Percentiles rank a stretch among this genome's conserved stretches.
These are phyloP conservation scores for Epinephelus awoara DNA, from an alignment of 2,797 vertebrate genomes.

Conservation along the genomic window DNA sequence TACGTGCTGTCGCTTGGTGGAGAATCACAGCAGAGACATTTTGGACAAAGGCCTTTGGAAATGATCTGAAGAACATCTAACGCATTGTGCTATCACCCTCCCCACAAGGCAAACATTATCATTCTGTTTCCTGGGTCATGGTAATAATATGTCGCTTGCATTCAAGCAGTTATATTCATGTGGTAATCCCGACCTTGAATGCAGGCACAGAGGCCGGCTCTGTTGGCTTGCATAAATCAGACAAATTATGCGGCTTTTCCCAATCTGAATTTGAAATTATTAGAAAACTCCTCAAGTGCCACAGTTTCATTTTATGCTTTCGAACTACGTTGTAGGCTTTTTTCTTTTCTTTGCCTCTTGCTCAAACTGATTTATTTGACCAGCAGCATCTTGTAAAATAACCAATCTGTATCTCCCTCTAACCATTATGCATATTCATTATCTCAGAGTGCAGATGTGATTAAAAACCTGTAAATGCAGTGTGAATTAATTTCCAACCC, in stretches of 20 bases:
- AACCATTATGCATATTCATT: slow-evolving; percentile 83
- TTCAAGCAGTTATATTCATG: slow-evolving; percentile 45
- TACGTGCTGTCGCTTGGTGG: slow-evolving; percentile 30
- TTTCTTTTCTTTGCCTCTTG: slow-evolving; percentile 26
- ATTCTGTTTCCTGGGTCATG: slow-evolving; percentile 38
- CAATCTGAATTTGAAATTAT: slow-evolving; percentile 45
- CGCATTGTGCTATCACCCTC: slow-evolving; percentile 38
- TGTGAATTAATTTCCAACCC: slow-evolving; percentile 78
- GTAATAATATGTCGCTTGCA: slow-evolving; percentile 54
- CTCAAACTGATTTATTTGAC: slow-evolving; percentile 67
- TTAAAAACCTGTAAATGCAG: slow-evolving; percentile 85
- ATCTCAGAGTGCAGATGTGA: slow-evolving; percentile 81
- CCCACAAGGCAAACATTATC: slow-evolving; percentile 48
- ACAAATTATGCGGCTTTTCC: slow-evolving; percentile 46
- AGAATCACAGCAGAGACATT: slow-evolving; percentile 48
- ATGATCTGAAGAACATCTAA: slow-evolving; percentile 57
- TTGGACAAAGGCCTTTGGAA: slow-evolving; percentile 58
- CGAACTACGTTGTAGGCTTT: slow-evolving; percentile 22
- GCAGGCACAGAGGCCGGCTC: slow-evolving; percentile 26
- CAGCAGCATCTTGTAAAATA: slow-evolving; percentile 68
- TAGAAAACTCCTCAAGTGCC: slow-evolving; percentile 17
- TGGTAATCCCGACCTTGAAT: slow-evolving; percentile 72
- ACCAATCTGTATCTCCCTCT: slow-evolving; percentile 69
- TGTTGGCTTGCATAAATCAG: slow-evolving; percentile 48
- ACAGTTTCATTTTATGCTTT: slow-evolving; percentile 35